Percentiles rank a stretch among this genome's conserved stretches.
phyloP scores from a whole-genome alignment of 2,888 invertebrate species.

The Cephus rjabovi region DNA sequence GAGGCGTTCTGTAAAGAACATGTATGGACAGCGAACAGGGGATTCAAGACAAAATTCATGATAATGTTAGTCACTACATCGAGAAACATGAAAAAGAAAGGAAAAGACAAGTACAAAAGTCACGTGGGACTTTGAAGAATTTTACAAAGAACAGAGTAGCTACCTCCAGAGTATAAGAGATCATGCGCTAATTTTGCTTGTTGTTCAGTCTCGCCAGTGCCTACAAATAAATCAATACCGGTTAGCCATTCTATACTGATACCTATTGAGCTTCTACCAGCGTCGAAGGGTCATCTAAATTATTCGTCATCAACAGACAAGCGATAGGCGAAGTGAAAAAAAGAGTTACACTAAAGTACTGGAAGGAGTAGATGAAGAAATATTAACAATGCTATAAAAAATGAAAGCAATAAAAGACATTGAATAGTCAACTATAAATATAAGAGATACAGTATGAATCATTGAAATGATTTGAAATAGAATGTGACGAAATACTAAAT shows the following conservation, averaged over 20 bases:
- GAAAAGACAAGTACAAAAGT: constrained; percentile 5
- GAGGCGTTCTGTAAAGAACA: not conserved
- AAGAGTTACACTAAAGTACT: not conserved
- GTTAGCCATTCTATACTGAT: not conserved
- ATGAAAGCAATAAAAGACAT: not conserved
- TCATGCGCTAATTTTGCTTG: constrained; percentile 88
- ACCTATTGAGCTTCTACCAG: not conserved
- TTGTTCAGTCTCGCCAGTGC: constrained; percentile 82
- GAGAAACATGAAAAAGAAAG: constrained; percentile 8
- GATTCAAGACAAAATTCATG: not conserved
- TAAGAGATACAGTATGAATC: not conserved
- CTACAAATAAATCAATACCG: constrained; percentile 66
- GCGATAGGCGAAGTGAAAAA: not conserved
- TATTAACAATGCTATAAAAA: constrained; percentile 3
- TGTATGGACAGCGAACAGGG: not conserved
- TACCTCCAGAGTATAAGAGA: constrained; percentile 86
- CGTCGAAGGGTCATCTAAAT: not conserved
- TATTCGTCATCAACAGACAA: not conserved
- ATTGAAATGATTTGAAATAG: not conserved
- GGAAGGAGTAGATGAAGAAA: not conserved
- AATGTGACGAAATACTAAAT: not conserved
- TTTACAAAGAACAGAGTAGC: constrained; percentile 10
- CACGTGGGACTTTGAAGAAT: not conserved
- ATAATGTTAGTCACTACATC: not conserved
- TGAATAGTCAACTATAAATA: not conserved